Evolutionary conservation across 2,888 invertebrate species (phyloP), one percentile per base, ranked within the genome.

Genomic region (Microplitis deprimator): DNA sequence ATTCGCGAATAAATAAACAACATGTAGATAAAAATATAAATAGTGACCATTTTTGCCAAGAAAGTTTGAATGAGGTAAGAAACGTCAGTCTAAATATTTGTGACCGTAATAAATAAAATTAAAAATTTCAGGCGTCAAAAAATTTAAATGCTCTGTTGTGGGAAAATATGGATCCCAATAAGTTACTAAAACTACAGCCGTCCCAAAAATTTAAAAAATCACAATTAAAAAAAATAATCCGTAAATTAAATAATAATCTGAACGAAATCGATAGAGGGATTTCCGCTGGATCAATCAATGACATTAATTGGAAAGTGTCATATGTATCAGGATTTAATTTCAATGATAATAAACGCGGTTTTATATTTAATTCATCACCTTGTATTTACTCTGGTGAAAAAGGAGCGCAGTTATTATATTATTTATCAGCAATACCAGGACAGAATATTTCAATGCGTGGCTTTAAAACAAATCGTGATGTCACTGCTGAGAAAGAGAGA

Each of bases 391-490:
- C 29, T 29, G 29, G 29, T 29, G 29, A 29, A 1, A 73, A 64
- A n/a, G 71, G 40, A 38, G 64, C 70, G 16, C 59, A 68, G n/a
- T 16, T 7, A 13, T 4, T 20, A 16, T 76, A 68, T 69, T 83
- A 70, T 76, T 82, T 20, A 68, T 78, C 78, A 29, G 73, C 81
- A 41, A 83, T 81, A 60, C 64, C 83, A 38, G 68, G 78, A 50
- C 78, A 82, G 41, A 90, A 90, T 83, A 87, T 93, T 20, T 94
- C 94, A 88, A 91, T 93, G 17, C 92, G 96, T 73, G 93, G 93
- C 60, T 97, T 97, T 88, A 96, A 96, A 90, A 96, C 96, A 0
- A 94, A 95, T 82, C 91, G 96, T 73, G 93, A 92, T 79, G 91
- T 94, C 40, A 92, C 93, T 81, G 93, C 95, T 0, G 96, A 96